Base-by-base conservation (phyloP, 2,797 vertebrate species). In the Lepidocolaptes lacrymiger region DNA sequence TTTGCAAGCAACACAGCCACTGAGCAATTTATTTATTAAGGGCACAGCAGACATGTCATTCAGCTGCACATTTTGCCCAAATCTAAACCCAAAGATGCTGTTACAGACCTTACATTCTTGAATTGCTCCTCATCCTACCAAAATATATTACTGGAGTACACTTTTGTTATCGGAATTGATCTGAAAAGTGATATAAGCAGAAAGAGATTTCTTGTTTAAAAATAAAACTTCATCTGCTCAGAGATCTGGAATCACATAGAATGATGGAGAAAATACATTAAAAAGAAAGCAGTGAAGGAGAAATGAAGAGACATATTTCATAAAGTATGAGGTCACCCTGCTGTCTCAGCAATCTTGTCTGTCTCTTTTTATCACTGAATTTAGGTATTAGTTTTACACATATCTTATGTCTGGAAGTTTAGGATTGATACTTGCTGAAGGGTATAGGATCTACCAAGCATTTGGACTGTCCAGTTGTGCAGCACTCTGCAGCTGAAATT, bases 11-110 rank as follows among this genome's bases (percentile, higher is more conserved):
- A 71, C 79, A 75, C 34, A 93, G 63, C 36, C 76, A 93, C 58
- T n/a, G 87, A 93, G 66, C 91, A 89, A 84, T 95, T 89, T 86
- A 71, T 72, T 92, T 88, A 84, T 86, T 86, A 88, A 91, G 79
- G 87, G 43, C 80, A 80, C 34, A 86, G 44, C 28, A 96, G 86
- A 78, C 69, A 58, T 51, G 43, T 69, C 79, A 92, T 84, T 93
- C 89, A 75, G 39, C 69, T 91, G 89, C 51, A 94, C 58, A 59
- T 67, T 94, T 91, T 81, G 55, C 73, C 69, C 62, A 90, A 69
- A 84, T 59, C n/a, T 82, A 85, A 91, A 85, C 22, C 12, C 39
- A 51, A 84, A 77, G 84, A 84, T 37, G 19, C 43, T 81, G 23
- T 19, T 73, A 69, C 12, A 8, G 30, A 72, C 36, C 26, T 72